Percentiles rank a stretch among this genome's conserved stretches.
Evolutionary conservation across 92 coral and sea anemone species (phyloP).

Genomic region (Zoanthus solanderi): DNA sequence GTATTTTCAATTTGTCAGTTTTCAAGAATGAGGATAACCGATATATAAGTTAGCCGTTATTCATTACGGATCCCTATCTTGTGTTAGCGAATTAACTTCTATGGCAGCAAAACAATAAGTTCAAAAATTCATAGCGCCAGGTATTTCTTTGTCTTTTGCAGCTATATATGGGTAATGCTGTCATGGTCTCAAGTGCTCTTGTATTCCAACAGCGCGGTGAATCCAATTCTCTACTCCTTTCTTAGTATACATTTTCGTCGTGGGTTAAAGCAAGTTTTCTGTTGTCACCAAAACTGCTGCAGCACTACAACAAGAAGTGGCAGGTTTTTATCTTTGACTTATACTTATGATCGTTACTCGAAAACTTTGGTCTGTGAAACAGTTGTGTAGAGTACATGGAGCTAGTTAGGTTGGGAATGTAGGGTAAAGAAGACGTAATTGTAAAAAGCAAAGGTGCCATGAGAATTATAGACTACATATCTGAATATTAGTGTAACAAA

Average conservation of each 20-base stretch:
- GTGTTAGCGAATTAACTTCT: too few relatives aligned
- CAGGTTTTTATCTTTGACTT: slow-evolving; percentile 44
- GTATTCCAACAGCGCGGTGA: slow-evolving; percentile 90
- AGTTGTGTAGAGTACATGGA: slow-evolving; percentile 11
- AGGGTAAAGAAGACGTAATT: too few relatives aligned
- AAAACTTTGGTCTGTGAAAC: slow-evolving; percentile 11
- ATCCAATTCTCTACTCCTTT: slow-evolving; percentile 94
- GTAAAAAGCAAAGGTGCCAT: too few relatives aligned
- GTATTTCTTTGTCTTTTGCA: slow-evolving; percentile 28
- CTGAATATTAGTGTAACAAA: too few relatives aligned
- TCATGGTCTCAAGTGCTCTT: slow-evolving; percentile 86
- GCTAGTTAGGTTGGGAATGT: background rate
- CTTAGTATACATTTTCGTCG: slow-evolving; percentile 90
- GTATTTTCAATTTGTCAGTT: too few relatives aligned
- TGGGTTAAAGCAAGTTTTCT: slow-evolving; percentile 76
- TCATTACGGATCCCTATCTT: too few relatives aligned
- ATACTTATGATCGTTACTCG: slow-evolving; percentile 7
- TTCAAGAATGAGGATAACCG: too few relatives aligned
- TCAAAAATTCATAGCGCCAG: too few relatives aligned
- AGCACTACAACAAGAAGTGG: background rate
- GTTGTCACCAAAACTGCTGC: slow-evolving; percentile 29
- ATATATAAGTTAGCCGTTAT: too few relatives aligned
- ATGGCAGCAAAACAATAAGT: too few relatives aligned
- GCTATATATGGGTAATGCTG: slow-evolving; percentile 68
- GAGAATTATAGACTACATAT: too few relatives aligned